Evolutionary conservation across 2,113 vertebrate genomes (phyloP), one percentile per base, ranked within the genome.

Genomic region (Cairina moschata): DNA sequence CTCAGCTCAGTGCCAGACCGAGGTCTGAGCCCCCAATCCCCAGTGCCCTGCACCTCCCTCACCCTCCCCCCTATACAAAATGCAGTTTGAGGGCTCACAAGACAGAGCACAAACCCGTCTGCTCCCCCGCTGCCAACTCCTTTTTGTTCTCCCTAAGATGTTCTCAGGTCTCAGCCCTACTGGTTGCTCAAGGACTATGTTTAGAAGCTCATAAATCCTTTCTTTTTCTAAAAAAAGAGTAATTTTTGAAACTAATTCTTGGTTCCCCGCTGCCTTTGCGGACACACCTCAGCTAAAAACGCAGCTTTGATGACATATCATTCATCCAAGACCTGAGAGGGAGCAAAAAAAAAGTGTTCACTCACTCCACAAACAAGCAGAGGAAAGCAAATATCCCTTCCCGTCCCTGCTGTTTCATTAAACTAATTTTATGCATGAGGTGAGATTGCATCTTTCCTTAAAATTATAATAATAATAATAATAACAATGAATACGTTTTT

Each of bases 361-460:
- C 23, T 91, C 32, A 2, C 76, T 88, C 65, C 67, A 38, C 88
- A 93, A 55, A 73, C 55, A 84, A 93, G 92, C 50, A 36, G 20
- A 88, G 67, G 58, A 93, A 93, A 86, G 82, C 8, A 13, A 91
- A 92, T 88, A 92, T 86, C 92, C 81, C 82, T 69, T 44, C 79
- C 81, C 76, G 63, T 86, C 84, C 88, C 90, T 67, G 83, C 83
- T 86, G 90, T 93, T 96, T 86, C 90, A 85, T 94, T 94, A 94
- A 97, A 94, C 83, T 96, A 93, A 97, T 97, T 96, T 96, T 96
- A 96, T 97, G 95, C 92, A 96, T 97, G 95, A 97, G 67, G 82
- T 96, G 91, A 97, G 81, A 92, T 68, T 54, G 9, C 80, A 79
- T 93, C 74, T 91, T 85, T 90, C 52, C 73, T 85, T 86, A 78